phyloP scores from a whole-genome alignment of 2,797 vertebrate species.

The Perodicticus potto region DNA sequence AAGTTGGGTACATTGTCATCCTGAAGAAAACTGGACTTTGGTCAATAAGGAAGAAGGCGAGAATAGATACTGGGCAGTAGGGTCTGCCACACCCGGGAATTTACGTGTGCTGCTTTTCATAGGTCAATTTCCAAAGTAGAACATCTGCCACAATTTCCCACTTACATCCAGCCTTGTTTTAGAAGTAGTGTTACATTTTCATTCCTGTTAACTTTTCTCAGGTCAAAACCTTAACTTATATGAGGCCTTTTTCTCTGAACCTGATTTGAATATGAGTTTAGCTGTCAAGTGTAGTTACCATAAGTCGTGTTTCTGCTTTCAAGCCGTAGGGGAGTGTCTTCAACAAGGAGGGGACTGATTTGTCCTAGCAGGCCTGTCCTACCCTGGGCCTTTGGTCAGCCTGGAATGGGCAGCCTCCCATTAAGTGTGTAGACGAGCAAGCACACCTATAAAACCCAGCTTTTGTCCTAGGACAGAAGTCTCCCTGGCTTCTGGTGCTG shows the following conservation, averaged over 20 bases:
- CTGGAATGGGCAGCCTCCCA: neutral
- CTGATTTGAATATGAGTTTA: neutral
- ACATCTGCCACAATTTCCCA: fast-evolving
- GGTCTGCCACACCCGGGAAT: neutral
- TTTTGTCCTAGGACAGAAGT: neutral
- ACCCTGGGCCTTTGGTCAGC: neutral
- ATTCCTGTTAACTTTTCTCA: neutral
- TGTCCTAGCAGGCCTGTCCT: neutral
- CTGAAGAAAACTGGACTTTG: neutral
- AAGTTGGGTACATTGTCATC: neutral
- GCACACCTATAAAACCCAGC: neutral
- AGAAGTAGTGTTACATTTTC: neutral
- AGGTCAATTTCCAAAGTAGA: neutral
- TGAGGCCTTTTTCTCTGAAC: neutral
- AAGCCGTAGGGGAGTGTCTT: neutral
- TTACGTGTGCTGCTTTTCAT: neutral
- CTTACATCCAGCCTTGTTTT: neutral
- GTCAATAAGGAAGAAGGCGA: neutral
- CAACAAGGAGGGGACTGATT: neutral
- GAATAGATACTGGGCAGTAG: neutral
- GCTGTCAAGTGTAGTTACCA: neutral
- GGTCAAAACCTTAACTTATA: neutral
- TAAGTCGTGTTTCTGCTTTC: neutral
- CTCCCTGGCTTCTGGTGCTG: neutral
- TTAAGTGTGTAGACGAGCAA: neutral